A percentile compares a stretch with the other conserved stretches of the same genome.
These are phyloP conservation scores for Cydia pomonella DNA, from an alignment of 1,140 invertebrate species.

Conservation along the genomic window DNA sequence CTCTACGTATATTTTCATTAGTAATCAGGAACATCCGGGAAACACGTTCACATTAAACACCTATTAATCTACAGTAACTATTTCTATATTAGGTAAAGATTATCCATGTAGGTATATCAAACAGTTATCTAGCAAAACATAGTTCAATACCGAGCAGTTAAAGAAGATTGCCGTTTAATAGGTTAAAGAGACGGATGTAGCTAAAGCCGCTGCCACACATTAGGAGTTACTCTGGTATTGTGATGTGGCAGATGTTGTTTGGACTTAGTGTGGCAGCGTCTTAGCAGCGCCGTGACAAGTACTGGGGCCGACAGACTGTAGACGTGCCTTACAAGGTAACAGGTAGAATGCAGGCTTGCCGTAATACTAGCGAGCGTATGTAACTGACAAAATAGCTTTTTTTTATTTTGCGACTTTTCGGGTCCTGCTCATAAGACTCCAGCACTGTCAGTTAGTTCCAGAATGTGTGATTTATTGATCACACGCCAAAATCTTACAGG, in stretches of 20 bases:
- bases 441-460: not conserved
- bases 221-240: not conserved
- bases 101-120: slow-evolving; percentile 8
- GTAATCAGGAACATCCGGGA: not conserved
- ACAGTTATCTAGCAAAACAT: slow-evolving; percentile 24
- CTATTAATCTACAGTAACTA: not conserved
- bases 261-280: not conserved
- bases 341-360: slow-evolving; percentile 58
- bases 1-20: not conserved
- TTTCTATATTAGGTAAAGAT: not conserved
- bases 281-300: slow-evolving; percentile 42
- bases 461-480: not conserved
- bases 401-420: not conserved
- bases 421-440: not conserved
- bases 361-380: slow-evolving; percentile 40
- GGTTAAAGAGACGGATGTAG: slow-evolving; percentile 59
- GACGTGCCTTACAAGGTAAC: slow-evolving; percentile 56
- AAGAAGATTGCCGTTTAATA: slow-evolving; percentile 54
- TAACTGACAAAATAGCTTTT: slow-evolving; percentile 2
- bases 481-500: too few species aligned
- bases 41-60: slow-evolving; percentile 1
- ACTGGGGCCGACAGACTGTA: slow-evolving; percentile 35
- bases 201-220: slow-evolving; percentile 36
- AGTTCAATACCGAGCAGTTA: slow-evolving; percentile 23
- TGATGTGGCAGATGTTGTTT: not conserved